Evolutionary conservation across 2,888 invertebrate genomes (phyloP), one percentile per base, ranked within the genome.

Genomic region (Ophion ellenae): DNA sequence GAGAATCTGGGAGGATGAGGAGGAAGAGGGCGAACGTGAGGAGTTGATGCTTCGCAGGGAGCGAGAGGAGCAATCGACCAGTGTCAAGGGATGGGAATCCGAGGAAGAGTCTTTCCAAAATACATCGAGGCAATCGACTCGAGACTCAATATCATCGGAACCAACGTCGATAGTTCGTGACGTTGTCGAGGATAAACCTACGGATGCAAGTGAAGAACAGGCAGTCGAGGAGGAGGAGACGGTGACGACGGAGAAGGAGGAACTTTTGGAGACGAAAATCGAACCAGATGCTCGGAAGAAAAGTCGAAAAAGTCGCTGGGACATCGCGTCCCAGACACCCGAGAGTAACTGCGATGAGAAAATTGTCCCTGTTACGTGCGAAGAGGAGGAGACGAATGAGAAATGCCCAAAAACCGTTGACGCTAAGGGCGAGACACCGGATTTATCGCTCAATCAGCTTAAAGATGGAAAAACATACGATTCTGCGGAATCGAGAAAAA

Each of bases 1-100:
- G 67, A 90, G 93, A 83, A 93, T 94, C 36, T 94, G 94, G 94
- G 94, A 94, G 69, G 92, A 92, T 5, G 94, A 94, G n/a, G 91
- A 92, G 20, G 94, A 94, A 40, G 93, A 94, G 80, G 94, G 91
- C 0, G 93, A 93, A 47, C 90, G 90, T 4, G 93, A 94, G 70
- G 92, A 91, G 66, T 87, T 92, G 81, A 81, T 92, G 89, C 85
- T 92, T 17, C 85, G 89, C 11, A 85, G 89, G 32, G 86, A 90
- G 7, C 90, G 89, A 11, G 87, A 81, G 4, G 78, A 76, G 4
- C 45, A 36, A n/a, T 2, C 47, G 20, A 28, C 40, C n/a, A 81
- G 83, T 32, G 47, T 64, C 32, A 85, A 89, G 61, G 89, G 87
- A 47, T 91, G 91, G 92, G 89, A 91, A 9, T 87, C 90, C 9